Base-by-base conservation (phyloP, 1,140 invertebrate species). In the Ectropis grisescens region DNA sequence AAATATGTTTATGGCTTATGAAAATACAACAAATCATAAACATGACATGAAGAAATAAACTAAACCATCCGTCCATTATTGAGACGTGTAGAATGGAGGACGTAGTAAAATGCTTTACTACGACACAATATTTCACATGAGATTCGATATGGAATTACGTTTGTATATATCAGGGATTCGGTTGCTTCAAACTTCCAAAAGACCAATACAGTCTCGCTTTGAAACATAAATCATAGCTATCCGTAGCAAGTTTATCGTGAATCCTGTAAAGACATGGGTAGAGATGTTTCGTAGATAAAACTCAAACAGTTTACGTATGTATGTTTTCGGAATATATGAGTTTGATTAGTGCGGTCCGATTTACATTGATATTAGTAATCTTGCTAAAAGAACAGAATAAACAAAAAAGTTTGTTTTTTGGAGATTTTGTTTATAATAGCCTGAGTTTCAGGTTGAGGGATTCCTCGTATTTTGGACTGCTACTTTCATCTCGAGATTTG, bases 181-280 rank as follows among this genome's bases (percentile, higher is more conserved):
- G 11, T 8, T 24, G 23, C 34, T 26, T 38, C 10, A 6, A 58
- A 58, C 33, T 47, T 58, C 44, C 28, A 35, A 30, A 40, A 32
- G 38, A 30, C 41, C 40, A 51, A 46, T 53, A 50, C 52, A 49
- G 23, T 58, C 41, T 11, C 34, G 37, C n/a, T n/a, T 42, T 45
- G 33, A 26, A 47, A 28, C 40, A 58, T 58, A 62, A 62, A 58
- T 56, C 49, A 56, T 53, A 16, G 23, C 26, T 25, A 29, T 41
- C 35, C 29, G 38, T 29, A 39, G 36, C 33, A 49, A 28, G 25
- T 45, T 48, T 47, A 44, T 49, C 33, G 35, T 19, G 28, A 42
- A 34, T 24, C 16, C 16, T 37, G 27, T 12, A 26, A 13, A 29
- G 14, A 40, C 27, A 28, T 37, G 34, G 41, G 29, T 41, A 34